phyloP scores from a whole-genome alignment of 2,113 vertebrate species.

The Pomatostomus ruficeps region DNA sequence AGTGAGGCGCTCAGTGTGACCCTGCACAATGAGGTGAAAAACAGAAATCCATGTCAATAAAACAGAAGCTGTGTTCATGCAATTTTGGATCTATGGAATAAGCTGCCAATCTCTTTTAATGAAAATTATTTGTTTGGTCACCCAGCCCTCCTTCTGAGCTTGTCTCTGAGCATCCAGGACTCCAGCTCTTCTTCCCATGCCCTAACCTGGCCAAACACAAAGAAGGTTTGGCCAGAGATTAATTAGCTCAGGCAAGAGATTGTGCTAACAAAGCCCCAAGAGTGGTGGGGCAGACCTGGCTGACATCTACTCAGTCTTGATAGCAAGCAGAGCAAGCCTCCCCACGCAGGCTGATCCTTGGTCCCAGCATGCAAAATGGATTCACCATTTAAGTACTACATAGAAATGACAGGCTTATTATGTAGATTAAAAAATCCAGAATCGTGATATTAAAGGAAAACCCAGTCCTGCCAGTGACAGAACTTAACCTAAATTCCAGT shows the following conservation, averaged over 20 bases:
- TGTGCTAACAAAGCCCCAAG: background rate
- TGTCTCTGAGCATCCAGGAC: background rate
- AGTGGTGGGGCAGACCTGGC: background rate
- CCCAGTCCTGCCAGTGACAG: background rate
- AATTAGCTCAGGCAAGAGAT: background rate
- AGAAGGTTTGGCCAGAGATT: background rate
- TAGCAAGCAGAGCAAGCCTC: background rate
- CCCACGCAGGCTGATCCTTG: background rate
- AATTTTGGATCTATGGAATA: background rate
- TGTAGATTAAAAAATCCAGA: background rate
- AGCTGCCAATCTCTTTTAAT: background rate
- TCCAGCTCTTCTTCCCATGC: background rate
- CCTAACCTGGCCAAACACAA: background rate
- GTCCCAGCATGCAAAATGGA: background rate
- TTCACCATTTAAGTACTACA: rapidly evolving
- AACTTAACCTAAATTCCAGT: background rate
- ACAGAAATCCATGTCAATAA: slow-evolving; percentile 8
- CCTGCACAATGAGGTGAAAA: slow-evolving; percentile 20
- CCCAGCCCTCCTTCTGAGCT: background rate
- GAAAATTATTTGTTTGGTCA: background rate
- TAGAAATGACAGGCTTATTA: background rate
- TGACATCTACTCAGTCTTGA: background rate
- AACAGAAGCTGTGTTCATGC: background rate
- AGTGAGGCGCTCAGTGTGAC: background rate
- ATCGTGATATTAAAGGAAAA: background rate